Conservation (phyloP, 2,113 vertebrate species). For the Pelecanus crispus region DNA sequence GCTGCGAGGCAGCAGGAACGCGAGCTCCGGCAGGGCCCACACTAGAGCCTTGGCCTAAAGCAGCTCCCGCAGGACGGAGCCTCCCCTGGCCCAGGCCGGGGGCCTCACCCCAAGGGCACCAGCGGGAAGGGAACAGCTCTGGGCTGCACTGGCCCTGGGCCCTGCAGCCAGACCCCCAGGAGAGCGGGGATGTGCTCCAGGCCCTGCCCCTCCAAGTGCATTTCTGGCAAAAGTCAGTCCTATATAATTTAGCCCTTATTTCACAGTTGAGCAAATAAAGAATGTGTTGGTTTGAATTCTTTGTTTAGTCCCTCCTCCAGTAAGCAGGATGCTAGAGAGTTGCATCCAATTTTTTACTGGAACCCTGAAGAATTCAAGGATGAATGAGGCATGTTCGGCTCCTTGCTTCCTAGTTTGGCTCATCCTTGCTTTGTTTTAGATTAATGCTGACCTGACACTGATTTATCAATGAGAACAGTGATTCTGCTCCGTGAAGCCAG, state of each 20-base stretch:
- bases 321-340: not conserved
- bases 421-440: not conserved
- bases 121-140: not conserved
- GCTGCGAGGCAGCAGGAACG: not conserved
- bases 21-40: not conserved
- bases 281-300: not conserved
- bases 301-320: not conserved
- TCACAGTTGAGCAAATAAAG: not conserved
- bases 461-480: not conserved
- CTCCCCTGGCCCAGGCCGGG: accelerated
- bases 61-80: accelerated
- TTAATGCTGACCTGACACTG: not conserved
- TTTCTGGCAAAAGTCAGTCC: not conserved
- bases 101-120: not conserved
- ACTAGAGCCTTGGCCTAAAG: not conserved
- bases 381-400: not conserved
- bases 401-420: not conserved
- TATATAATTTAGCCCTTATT: not conserved
- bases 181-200: accelerated
- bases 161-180: not conserved
- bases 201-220: not conserved
- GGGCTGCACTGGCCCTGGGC: not conserved
- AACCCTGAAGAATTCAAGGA: not conserved
- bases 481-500: not conserved
- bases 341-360: not conserved